Conservation (phyloP, 2,888 invertebrate genomes). For the Volucella zonaria region DNA sequence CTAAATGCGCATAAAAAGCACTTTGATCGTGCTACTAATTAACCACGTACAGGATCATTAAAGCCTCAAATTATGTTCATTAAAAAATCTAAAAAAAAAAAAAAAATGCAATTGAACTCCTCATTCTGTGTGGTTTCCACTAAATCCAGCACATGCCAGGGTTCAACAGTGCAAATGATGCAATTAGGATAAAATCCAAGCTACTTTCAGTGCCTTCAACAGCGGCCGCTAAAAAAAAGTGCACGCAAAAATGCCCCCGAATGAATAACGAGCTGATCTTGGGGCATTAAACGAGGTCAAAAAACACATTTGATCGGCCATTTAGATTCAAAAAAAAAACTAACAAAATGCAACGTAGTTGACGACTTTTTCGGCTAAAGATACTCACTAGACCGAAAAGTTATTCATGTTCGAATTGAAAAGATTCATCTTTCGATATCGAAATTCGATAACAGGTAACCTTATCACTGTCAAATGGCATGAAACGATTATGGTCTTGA, state of each 20-base stretch:
- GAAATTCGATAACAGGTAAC: constrained; percentile 4
- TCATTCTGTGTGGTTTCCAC: constrained; percentile 31
- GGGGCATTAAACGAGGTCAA: constrained; percentile 58
- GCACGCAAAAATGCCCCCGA: constrained; percentile 46
- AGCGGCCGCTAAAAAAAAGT: constrained; percentile 12
- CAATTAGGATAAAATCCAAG: constrained; percentile 56
- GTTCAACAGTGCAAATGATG: constrained; percentile 66
- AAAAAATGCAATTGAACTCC: constrained; percentile 5
- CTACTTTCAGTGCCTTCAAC: constrained; percentile 33
- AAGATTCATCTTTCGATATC: constrained; percentile 16
- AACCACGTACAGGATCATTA: constrained; percentile 58
- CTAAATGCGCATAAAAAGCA: constrained; percentile 17
- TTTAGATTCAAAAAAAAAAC: constrained; percentile 38
- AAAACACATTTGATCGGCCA: constrained; percentile 63
- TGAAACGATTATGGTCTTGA: neutral
- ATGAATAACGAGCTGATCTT: constrained; percentile 61
- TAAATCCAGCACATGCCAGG: constrained; percentile 23
- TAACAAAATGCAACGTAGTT: too few relatives aligned
- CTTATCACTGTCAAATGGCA: too few relatives aligned
- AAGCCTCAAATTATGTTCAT: constrained; percentile 55
- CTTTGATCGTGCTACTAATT: constrained; percentile 48
- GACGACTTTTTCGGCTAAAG: too few relatives aligned
- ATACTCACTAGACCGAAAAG: constrained; percentile 26
- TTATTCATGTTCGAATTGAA: neutral
- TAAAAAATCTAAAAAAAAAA: constrained; percentile 21